phyloP scores from a whole-genome alignment of 2,113 vertebrate species.

The Callocephalon fimbriatum region DNA sequence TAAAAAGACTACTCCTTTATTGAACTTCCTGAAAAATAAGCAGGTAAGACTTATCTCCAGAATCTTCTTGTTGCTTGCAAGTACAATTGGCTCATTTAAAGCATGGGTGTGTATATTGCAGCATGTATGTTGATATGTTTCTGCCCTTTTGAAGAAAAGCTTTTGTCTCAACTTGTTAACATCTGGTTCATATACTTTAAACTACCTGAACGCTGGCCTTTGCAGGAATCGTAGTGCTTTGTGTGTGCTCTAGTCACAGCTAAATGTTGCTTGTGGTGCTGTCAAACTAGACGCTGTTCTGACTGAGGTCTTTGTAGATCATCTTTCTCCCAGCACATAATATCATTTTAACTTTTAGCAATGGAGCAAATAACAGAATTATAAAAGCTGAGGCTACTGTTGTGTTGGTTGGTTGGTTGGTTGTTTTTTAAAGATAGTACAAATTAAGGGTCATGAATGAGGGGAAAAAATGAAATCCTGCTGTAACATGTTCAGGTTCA shows the following conservation, averaged over 20 bases:
- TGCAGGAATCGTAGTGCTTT: background rate
- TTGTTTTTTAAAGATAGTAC: background rate
- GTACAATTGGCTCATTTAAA: background rate
- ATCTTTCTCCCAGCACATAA: background rate
- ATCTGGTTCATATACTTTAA: background rate
- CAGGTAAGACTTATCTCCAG: conserved; percentile 83
- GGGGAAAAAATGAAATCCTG: background rate
- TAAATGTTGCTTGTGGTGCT: background rate
- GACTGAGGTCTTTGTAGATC: background rate
- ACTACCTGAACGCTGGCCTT: background rate
- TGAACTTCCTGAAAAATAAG: conserved; percentile 98
- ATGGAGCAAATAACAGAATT: background rate
- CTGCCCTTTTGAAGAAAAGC: background rate
- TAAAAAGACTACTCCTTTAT: conserved; percentile 95
- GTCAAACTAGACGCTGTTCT: background rate
- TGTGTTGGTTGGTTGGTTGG: background rate
- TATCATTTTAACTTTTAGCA: background rate
- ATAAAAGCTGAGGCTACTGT: background rate
- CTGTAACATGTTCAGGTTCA: background rate
- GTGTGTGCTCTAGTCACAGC: background rate
- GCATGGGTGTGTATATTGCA: background rate
- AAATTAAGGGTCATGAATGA: background rate
- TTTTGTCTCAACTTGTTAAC: background rate
- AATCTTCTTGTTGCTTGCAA: background rate
- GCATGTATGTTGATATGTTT: background rate